Base-by-base conservation (phyloP, 2,888 invertebrate species). In the Drosophila histrio region DNA sequence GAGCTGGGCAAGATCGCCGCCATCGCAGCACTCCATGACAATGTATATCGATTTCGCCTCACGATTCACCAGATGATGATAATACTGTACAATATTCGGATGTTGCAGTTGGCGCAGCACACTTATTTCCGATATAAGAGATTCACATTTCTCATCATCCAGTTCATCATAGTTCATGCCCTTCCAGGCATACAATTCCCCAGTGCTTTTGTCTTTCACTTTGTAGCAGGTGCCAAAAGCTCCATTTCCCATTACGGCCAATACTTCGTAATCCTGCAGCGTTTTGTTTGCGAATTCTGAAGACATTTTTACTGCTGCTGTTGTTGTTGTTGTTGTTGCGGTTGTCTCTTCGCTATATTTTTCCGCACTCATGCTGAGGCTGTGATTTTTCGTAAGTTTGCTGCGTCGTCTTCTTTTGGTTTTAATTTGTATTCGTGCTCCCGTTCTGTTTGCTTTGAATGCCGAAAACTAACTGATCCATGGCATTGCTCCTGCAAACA, bases 1-100 rank as follows among this genome's bases (percentile, higher is more conserved):
- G 0, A 94, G 88, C 58, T 93, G 92, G 9, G 92, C 90, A 5
- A 95, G 89, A 87, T 94, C 94, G 5, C 94, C 94, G 50, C 94
- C 93, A 43, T 93, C 92, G 77, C 94, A 95, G 87, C 93, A 94
- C 86, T 95, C 94, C 92, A 93, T 94, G 22, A 94, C 92, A 26
- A 95, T 93, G 80, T 94, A 94, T 8, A 94, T 92, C 4, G 93
- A 93, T 47, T 93, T 92, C 19, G 92, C 92, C 71, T 93, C 92
- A 46, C 93, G 91, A 68, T 94, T 93, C 6, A 94, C 92, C 57
- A 95, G 93, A 59, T 93, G 91, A 72, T 93, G 93, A 89, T 92
- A 92, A 82, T 94, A 94, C 56, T 92, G 91, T 13, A 94, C 93
- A 38, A 94, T 94, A 79, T 94, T 93, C 0, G 93, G 92, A 89